Evolutionary conservation across 1,140 invertebrate genomes (phyloP).

Genomic region (Subanguina moxae): DNA sequence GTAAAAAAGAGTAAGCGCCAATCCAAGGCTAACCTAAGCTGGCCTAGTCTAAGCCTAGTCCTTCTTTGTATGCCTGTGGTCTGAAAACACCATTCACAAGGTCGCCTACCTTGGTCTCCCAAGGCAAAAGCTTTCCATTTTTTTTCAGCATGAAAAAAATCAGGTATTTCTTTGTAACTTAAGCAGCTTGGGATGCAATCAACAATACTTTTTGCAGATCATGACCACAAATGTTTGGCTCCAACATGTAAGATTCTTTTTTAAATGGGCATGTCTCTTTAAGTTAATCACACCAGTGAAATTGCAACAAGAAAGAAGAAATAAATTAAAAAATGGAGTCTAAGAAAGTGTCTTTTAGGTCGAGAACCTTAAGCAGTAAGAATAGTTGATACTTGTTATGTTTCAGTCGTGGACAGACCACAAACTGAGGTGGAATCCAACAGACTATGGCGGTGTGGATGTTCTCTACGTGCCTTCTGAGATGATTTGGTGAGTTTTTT

Average conservation of each 20-base stretch:
- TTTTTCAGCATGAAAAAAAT: slow-evolving; percentile 68
- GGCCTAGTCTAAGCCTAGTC: too few species aligned
- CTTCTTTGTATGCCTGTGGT: too few species aligned
- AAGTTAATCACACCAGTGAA: too few species aligned
- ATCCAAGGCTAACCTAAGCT: too few species aligned
- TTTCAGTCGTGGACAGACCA: slow-evolving; percentile 77
- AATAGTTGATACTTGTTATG: neutral
- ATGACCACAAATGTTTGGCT: slow-evolving; percentile 92
- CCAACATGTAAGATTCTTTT: slow-evolving; percentile 70
- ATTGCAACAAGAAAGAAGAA: too few species aligned
- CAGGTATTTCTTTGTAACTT: slow-evolving; percentile 63
- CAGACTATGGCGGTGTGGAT: slow-evolving; percentile 85
- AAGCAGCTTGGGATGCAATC: too few species aligned
- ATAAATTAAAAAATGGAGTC: too few species aligned
- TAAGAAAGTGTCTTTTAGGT: too few species aligned
- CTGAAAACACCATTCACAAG: too few species aligned
- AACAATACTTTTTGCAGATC: slow-evolving; percentile 62
- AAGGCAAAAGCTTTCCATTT: slow-evolving; percentile 1
- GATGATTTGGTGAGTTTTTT: slow-evolving; percentile 83
- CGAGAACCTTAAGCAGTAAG: too few species aligned
- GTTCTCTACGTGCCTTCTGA: slow-evolving; percentile 68
- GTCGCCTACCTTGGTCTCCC: too few species aligned
- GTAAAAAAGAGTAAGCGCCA: too few species aligned
- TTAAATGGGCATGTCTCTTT: neutral
- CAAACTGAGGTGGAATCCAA: slow-evolving; percentile 90